Evolutionary conservation across 2,888 invertebrate genomes (phyloP), one percentile per base, ranked within the genome.

Genomic region (Chymomyza caudatula): DNA sequence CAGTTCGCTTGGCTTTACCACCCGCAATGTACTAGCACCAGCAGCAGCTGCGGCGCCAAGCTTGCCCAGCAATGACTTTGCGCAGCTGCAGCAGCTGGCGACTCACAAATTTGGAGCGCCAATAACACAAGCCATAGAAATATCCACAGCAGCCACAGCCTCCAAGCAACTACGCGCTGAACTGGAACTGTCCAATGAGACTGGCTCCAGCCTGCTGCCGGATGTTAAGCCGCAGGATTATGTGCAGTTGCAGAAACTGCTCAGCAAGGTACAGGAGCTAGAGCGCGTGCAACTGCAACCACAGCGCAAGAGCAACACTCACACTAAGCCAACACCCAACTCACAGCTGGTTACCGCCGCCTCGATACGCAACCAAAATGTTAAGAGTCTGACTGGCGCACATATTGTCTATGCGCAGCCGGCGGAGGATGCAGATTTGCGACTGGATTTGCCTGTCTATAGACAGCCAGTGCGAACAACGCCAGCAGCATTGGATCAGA

Each of bases 161-260:
- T 69, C 71, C 20, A 84, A 81, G 51, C 71, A 67, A 23, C 69
- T 63, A 0, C 81, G 29, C 11, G 8, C 29, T 11, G 29, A 76
- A 44, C 64, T 88, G 4, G 88, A 88, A 63, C 71, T 85, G 0
- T 88, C 85, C 44, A 88, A 88, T 19, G 88, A 87, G 29, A 78
- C 78, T 0, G 78, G 78, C 4, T 67, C 74, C 43, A 76, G 77
- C 3, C 77, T 87, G 61, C 67, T 87, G 42, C 84, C 75, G 13
- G 85, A 88, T 17, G 88, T 88, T 0, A 89, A 92, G 43, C 90
- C 92, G 42, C 92, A 92, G 54, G 93, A 93, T 72, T 91, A 92
- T 53, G 88, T 91, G 20, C 92, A 92, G 73, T 76, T 92, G 8
- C 91, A 91, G 53, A 90, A 91, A 77, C 78, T 92, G 2, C 80